Conservation (phyloP, 1,140 invertebrate species). For the Chionoecetes opilio region DNA sequence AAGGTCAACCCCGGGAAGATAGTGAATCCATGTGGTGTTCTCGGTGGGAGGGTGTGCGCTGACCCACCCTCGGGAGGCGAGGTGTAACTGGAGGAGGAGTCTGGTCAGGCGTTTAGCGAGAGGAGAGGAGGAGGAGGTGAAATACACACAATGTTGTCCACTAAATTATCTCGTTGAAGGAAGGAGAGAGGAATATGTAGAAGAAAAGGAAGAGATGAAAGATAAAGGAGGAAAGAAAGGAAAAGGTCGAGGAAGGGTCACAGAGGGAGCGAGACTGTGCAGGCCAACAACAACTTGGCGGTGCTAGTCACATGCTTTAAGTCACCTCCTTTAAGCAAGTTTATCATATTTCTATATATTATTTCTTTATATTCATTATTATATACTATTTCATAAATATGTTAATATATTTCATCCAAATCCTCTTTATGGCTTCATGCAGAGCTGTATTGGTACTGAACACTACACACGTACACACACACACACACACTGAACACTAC, state of each 20-base stretch:
- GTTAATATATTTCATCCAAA: too few species aligned
- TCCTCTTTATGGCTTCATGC: too few species aligned
- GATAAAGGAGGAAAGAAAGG: neutral
- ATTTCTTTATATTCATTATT: too few species aligned
- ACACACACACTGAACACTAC: too few species aligned
- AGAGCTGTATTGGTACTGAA: too few species aligned
- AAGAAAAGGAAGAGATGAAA: neutral
- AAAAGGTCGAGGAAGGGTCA: neutral
- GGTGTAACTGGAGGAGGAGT: neutral
- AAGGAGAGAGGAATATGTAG: neutral
- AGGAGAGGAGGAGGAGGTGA: neutral
- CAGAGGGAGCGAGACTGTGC: too few species aligned
- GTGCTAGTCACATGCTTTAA: too few species aligned
- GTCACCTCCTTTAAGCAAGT: too few species aligned
- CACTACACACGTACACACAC: too few species aligned
- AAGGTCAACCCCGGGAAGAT: neutral
- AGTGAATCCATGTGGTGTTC: neutral
- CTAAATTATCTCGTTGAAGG: constrained; percentile 11
- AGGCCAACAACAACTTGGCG: too few species aligned
- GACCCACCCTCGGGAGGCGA: neutral
- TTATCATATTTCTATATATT: too few species aligned
- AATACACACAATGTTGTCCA: neutral
- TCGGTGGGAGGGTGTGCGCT: neutral
- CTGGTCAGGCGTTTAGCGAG: neutral
- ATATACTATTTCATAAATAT: too few species aligned